Conservation (phyloP, 2,888 invertebrate species). For the Octodonta nipae region DNA sequence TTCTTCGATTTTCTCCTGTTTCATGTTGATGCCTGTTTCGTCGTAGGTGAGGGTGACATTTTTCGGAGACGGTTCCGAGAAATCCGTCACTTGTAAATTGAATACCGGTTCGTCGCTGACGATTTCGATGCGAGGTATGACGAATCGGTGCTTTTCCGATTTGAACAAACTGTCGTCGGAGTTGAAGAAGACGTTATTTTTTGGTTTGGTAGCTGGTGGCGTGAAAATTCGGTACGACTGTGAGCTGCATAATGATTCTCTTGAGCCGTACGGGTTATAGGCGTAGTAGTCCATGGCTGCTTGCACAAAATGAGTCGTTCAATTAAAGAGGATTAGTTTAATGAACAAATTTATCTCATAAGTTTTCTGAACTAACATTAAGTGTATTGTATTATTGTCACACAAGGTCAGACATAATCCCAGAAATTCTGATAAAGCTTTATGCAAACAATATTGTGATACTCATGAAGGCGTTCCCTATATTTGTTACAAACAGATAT, state of each 20-base stretch:
- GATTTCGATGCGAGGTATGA: conserved; percentile 33
- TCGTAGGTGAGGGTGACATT: conserved; percentile 36
- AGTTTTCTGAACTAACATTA: too few species aligned
- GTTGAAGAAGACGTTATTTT: conserved; percentile 33
- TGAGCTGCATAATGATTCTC: conserved; percentile 29
- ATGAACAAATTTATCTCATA: too few species aligned
- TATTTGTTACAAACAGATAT: too few species aligned
- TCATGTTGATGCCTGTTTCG: conserved; percentile 26
- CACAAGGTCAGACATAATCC: too few species aligned
- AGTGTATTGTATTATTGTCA: too few species aligned
- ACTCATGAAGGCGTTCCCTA: too few species aligned
- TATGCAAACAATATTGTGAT: too few species aligned
- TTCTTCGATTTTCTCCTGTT: conserved; percentile 21
- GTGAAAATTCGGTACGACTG: conserved; percentile 27
- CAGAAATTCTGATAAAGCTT: too few species aligned
- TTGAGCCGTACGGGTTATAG: conserved; percentile 25
- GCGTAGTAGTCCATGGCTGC: conserved; percentile 32
- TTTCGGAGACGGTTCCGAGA: conserved; percentile 32
- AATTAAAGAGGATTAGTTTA: too few species aligned
- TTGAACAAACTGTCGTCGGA: conserved; percentile 35
- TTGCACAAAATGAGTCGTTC: too few species aligned
- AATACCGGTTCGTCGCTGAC: conserved; percentile 30
- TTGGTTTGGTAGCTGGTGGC: conserved; percentile 29
- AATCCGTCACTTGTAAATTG: conserved; percentile 33
- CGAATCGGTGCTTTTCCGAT: conserved; percentile 28